Base-by-base conservation (phyloP, 2,797 vertebrate genomes). In the Poliocrania exsul region DNA sequence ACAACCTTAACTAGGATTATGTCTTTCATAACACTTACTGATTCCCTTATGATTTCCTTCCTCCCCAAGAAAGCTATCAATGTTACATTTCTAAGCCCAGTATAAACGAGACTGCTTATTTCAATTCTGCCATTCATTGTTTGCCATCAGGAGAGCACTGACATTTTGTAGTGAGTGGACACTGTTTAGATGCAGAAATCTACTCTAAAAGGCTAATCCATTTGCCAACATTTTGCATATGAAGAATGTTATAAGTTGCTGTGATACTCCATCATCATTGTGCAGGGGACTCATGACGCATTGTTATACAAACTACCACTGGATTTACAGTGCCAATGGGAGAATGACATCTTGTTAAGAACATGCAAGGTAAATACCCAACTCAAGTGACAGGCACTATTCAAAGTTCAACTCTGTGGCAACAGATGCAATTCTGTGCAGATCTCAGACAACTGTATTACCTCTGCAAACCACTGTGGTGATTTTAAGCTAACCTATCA, bases 91-190 rank as follows among this genome's bases (percentile, higher is more conserved):
- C 31, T 72, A 75, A 46, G 73, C 49, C 29, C 31, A 11, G n/a
- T 26, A 40, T 26, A 80, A 81, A 57, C 7, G 13, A 65, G n/a
- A 58, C 10, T 2, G 4, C 10, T 72, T 40, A 25, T 58, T 84
- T 74, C 57, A 54, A 10, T 62, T 44, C 79, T 56, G 35, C 62
- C 40, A 25, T 84, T 89, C 53, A 35, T 40, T 0, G 0, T 42
- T 66, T 33, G 38, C 49, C 15, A 21, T 20, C 0, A 0, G 78
- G 75, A 56, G 24, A 70, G 28, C 1, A 0, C 56, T 71, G 42
- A n/a, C n/a, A 8, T 56, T 75, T 54, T 47, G 74, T 4, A 4
- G 37, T 21, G 26, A 46, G 40, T 61, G 31, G 10, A 18, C 19
- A 5, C 17, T 86, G 58, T 64, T 77, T 20, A 91, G 62, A 37